Percentiles rank a stretch among this genome's conserved stretches.
These are phyloP conservation scores for Bolinopsis microptera DNA, from an alignment of 37 sponge, comb jelly and placozoan genomes.

Conservation along the genomic window DNA sequence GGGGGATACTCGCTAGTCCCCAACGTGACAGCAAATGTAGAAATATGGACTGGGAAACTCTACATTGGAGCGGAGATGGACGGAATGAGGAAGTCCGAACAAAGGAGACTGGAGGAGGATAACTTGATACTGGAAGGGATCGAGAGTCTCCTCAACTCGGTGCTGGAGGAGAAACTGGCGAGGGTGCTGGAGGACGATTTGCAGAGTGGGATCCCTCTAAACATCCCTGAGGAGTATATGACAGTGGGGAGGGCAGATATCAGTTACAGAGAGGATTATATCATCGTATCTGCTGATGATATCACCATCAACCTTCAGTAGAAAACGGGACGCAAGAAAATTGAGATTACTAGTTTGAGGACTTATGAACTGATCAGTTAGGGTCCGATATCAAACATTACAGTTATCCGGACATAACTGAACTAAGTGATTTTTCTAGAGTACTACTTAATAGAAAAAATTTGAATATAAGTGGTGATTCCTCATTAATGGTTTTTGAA, in stretches of 20 bases:
- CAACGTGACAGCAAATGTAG: neutral
- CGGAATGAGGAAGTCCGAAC: neutral
- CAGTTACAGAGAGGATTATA: neutral
- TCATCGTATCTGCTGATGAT: neutral
- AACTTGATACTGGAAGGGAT: neutral
- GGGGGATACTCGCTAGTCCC: neutral
- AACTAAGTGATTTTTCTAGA: too few relatives aligned
- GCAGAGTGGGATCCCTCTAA: slow-evolving; percentile 30
- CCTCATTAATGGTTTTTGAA: neutral
- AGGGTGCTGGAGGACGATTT: neutral
- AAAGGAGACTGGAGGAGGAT: slow-evolving; percentile 3
- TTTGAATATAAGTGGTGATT: neutral
- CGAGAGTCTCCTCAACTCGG: neutral
- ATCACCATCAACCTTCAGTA: neutral
- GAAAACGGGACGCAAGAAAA: too few relatives aligned
- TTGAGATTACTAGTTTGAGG: too few relatives aligned
- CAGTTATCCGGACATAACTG: too few relatives aligned
- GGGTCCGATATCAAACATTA: too few relatives aligned
- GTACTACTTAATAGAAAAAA: too few relatives aligned
- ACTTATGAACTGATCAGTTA: too few relatives aligned
- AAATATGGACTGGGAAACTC: neutral
- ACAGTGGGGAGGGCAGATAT: neutral
- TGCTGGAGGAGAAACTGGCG: slow-evolving; percentile 33
- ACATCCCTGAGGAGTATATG: slow-evolving; percentile 3
- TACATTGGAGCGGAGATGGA: neutral